Evolutionary conservation across 2,888 invertebrate species (phyloP).

Genomic region (Luperina testacea): DNA sequence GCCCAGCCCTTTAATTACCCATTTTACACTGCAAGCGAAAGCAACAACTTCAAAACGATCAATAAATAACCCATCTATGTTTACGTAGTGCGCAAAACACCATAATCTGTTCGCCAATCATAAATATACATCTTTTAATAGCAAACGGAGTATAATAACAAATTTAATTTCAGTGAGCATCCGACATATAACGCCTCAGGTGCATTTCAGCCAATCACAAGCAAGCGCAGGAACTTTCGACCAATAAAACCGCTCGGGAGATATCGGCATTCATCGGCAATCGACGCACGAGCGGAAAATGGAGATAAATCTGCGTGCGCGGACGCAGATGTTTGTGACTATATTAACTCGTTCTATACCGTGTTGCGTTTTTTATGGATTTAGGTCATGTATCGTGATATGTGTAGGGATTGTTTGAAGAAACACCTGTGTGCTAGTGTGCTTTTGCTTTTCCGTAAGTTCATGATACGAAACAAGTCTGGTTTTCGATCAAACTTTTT

Average conservation of each 20-base stretch:
- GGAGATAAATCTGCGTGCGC: slow-evolving; percentile 65
- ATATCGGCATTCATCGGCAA: slow-evolving; percentile 53
- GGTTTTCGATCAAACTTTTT: not conserved
- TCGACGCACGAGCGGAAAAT: slow-evolving; percentile 65
- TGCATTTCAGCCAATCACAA: slow-evolving; percentile 63
- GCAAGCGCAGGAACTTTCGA: slow-evolving; percentile 30
- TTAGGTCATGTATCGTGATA: slow-evolving; percentile 31
- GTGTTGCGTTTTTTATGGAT: slow-evolving; percentile 43
- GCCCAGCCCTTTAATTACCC: slow-evolving; percentile 1
- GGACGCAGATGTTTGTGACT: slow-evolving; percentile 68
- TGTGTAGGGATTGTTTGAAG: slow-evolving; percentile 1
- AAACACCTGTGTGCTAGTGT: slow-evolving; percentile 3
- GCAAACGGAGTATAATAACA: slow-evolving; percentile 54
- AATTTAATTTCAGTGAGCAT: slow-evolving; percentile 63
- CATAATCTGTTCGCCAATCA: slow-evolving; percentile 66
- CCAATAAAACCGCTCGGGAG: slow-evolving; percentile 61
- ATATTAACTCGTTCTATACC: slow-evolving; percentile 36
- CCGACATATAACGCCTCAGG: slow-evolving; percentile 61
- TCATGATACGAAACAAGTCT: not conserved
- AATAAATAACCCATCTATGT: slow-evolving; percentile 42
- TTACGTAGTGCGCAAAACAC: slow-evolving; percentile 56
- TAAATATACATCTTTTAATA: slow-evolving; percentile 66
- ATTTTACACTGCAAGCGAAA: not conserved
- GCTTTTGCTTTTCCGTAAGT: not conserved
- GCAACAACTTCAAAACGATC: slow-evolving; percentile 6